A percentile compares a stretch with the other conserved stretches of the same genome.
These are phyloP conservation scores for Danionella cerebrum DNA, from an alignment of 2,113 vertebrate genomes.

Conservation along the genomic window DNA sequence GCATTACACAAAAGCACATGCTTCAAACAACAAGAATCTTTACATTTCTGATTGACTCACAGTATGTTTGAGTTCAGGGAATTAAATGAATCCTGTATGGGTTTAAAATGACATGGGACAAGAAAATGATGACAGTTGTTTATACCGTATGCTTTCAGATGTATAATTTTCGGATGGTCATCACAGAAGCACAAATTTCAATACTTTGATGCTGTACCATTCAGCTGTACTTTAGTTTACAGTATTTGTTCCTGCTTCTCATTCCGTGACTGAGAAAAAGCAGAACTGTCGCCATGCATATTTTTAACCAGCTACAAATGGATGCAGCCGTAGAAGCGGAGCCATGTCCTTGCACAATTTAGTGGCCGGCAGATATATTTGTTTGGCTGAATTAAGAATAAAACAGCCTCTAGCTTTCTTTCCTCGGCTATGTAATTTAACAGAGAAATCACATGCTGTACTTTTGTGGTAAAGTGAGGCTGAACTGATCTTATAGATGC, in stretches of 20 bases:
- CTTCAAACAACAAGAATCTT: too few species aligned
- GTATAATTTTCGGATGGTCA: not conserved
- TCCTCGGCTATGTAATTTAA: conserved; percentile 5
- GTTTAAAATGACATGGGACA: too few species aligned
- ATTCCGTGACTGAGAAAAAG: not conserved
- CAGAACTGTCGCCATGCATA: not conserved
- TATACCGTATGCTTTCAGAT: too few species aligned
- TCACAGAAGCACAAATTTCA: not conserved
- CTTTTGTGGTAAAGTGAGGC: conserved; percentile 52
- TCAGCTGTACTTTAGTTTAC: not conserved
- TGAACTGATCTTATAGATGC: conserved; percentile 18
- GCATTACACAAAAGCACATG: too few species aligned
- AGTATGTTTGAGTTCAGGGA: too few species aligned
- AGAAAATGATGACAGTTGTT: too few species aligned
- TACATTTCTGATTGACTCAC: too few species aligned
- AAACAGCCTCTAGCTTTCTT: not conserved
- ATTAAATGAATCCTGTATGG: too few species aligned
- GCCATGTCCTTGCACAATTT: not conserved
- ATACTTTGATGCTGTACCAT: too few species aligned
- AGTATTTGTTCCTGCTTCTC: not conserved
- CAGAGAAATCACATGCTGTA: conserved; percentile 23
- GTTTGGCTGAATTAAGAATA: conserved; percentile 17
- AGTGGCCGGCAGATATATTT: not conserved
- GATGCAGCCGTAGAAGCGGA: not conserved
- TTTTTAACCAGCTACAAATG: not conserved